Conservation (phyloP, 2,888 invertebrate genomes). For the Agrotis puta region DNA sequence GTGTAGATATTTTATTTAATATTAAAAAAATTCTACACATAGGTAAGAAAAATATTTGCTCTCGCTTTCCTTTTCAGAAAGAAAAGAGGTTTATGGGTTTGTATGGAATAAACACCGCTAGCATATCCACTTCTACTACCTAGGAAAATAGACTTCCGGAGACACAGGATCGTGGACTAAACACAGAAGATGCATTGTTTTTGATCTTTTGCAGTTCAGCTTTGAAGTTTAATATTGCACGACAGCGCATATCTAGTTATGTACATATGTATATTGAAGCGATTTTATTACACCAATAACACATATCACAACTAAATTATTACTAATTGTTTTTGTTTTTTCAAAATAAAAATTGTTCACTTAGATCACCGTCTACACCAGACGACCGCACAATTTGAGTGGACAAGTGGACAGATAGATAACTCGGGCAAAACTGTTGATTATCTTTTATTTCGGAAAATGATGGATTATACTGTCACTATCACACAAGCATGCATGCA, state of each 20-base stretch:
- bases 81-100: too few species aligned
- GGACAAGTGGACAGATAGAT: background rate
- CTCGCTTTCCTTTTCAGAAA: too few species aligned
- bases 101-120: too few species aligned
- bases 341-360: background rate
- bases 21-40: too few species aligned
- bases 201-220: background rate
- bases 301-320: background rate
- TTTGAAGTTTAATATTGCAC: background rate
- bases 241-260: too few species aligned
- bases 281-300: too few species aligned
- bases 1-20: too few species aligned
- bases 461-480: conserved; percentile 18
- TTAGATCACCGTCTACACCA: background rate
- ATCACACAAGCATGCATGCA: background rate
- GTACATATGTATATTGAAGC: too few species aligned
- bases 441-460: background rate
- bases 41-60: too few species aligned
- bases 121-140: too few species aligned
- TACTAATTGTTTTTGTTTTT: background rate
- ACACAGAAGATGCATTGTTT: conserved; percentile 24
- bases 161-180: conserved; percentile 26
- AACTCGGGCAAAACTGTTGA: background rate
- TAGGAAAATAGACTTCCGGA: conserved; percentile 3
- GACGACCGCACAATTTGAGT: conserved; percentile 6